Percentiles rank a stretch among this genome's conserved stretches.
These are phyloP conservation scores for Capromys pilorides DNA, from an alignment of 2,797 vertebrate species.

Conservation along the genomic window DNA sequence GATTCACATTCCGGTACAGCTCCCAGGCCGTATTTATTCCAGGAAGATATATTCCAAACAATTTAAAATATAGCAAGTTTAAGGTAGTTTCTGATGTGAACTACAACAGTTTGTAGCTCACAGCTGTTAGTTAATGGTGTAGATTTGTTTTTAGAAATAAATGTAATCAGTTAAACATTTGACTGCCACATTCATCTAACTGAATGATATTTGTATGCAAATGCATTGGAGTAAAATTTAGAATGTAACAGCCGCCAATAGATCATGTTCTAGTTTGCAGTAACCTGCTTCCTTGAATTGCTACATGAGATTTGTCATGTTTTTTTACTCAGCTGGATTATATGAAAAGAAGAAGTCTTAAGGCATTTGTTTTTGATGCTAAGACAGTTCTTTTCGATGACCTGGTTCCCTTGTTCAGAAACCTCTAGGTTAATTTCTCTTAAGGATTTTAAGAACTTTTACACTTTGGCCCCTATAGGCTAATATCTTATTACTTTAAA, in stretches of 20 bases:
- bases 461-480: background rate
- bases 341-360: background rate
- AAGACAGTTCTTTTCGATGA: conserved; percentile 23
- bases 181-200: conserved; percentile 71
- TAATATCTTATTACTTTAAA: conserved; percentile 21
- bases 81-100: conserved; percentile 63
- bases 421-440: conserved; percentile 6
- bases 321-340: conserved; percentile 23
- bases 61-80: conserved; percentile 62
- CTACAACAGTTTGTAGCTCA: conserved; percentile 65
- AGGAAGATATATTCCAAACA: conserved; percentile 58
- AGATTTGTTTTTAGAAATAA: conserved; percentile 76
- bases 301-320: background rate
- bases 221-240: conserved; percentile 57
- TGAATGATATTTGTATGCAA: conserved; percentile 72
- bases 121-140: conserved; percentile 74
- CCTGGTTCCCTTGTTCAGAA: conserved; percentile 44
- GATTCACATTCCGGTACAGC: conserved; percentile 41
- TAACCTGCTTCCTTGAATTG: conserved; percentile 53
- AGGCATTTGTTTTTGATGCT: background rate
- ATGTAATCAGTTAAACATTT: conserved; percentile 73
- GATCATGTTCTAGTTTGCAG: conserved; percentile 66
- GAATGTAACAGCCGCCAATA: conserved; percentile 11
- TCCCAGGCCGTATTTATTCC: conserved; percentile 59
- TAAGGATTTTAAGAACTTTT: background rate